A percentile compares a stretch with the other conserved stretches of the same genome.
Evolutionary conservation across 2,888 invertebrate species (phyloP).

Genomic region (Protodeltote pygarga): DNA sequence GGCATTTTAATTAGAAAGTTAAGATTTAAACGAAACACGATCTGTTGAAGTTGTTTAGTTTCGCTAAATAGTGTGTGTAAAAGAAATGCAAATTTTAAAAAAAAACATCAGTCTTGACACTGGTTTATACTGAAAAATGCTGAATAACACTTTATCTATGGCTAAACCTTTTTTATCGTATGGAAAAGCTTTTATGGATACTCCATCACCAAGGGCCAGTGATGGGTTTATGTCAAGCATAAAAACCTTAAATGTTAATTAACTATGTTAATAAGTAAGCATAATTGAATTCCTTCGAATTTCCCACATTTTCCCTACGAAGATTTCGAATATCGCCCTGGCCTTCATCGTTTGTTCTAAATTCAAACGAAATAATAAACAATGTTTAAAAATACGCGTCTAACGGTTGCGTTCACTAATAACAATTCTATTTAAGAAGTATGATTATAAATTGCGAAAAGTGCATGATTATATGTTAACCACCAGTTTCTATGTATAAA

Average conservation of each 20-base stretch:
- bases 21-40: conserved; percentile 25
- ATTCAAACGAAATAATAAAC: not conserved
- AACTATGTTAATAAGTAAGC: no score
- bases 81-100: not conserved
- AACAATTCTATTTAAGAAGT: not conserved
- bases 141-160: no score
- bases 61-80: not conserved
- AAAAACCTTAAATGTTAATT: no score
- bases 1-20: conserved; percentile 46
- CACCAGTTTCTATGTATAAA: conserved; percentile 19
- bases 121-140: no score
- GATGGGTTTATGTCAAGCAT: no score
- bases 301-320: not conserved
- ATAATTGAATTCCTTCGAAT: no score
- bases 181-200: no score
- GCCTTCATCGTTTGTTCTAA: not conserved
- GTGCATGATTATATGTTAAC: conserved; percentile 24
- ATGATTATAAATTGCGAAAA: conserved; percentile 20
- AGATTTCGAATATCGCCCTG: not conserved
- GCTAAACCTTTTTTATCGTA: no score
- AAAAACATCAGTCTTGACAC: no score
- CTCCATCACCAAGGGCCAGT: no score
- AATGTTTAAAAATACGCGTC: not conserved
- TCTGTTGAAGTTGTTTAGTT: conserved; percentile 2
- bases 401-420: not conserved